Percentiles rank a stretch among this genome's conserved stretches.
Conservation (phyloP, 2,888 invertebrate species). For the Nomada flava region DNA sequence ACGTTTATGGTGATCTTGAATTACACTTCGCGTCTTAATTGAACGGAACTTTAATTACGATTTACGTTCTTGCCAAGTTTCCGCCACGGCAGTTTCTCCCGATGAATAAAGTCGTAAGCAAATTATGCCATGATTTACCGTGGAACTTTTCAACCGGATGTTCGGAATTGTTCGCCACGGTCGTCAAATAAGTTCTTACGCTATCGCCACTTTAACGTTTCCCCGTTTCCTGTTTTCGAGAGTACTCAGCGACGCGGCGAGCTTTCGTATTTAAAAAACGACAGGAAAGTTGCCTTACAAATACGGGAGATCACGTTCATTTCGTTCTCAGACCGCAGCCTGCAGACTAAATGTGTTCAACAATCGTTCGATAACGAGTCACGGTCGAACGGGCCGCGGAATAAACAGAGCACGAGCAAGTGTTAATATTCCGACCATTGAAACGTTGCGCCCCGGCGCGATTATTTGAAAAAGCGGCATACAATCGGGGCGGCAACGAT, state of each 20-base stretch:
- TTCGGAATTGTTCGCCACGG: too few relatives aligned
- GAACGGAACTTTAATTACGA: slow-evolving; percentile 60
- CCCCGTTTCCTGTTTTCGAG: too few relatives aligned
- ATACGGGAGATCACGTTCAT: too few relatives aligned
- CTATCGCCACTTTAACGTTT: too few relatives aligned
- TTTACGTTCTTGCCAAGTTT: slow-evolving; percentile 54
- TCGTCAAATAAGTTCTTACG: too few relatives aligned
- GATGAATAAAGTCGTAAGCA: slow-evolving; percentile 59
- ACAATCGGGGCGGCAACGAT: slow-evolving; percentile 31
- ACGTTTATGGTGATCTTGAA: slow-evolving; percentile 62
- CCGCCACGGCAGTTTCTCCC: slow-evolving; percentile 23
- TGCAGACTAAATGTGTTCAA: not conserved
- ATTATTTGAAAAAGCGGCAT: not conserved
- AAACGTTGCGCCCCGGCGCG: not conserved
- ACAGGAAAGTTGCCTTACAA: too few relatives aligned
- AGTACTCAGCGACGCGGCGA: too few relatives aligned
- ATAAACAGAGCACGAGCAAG: not conserved
- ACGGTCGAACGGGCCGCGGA: not conserved
- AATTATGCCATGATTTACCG: slow-evolving; percentile 50
- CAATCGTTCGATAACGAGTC: slow-evolving; percentile 1
- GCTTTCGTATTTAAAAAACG: too few relatives aligned
- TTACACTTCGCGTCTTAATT: slow-evolving; percentile 56
- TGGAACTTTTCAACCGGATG: slow-evolving; percentile 21
- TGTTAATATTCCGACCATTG: not conserved
- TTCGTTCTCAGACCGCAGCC: not conserved